Evolutionary conservation across 2,113 vertebrate genomes (phyloP).

Genomic region (Istiophorus platypterus): DNA sequence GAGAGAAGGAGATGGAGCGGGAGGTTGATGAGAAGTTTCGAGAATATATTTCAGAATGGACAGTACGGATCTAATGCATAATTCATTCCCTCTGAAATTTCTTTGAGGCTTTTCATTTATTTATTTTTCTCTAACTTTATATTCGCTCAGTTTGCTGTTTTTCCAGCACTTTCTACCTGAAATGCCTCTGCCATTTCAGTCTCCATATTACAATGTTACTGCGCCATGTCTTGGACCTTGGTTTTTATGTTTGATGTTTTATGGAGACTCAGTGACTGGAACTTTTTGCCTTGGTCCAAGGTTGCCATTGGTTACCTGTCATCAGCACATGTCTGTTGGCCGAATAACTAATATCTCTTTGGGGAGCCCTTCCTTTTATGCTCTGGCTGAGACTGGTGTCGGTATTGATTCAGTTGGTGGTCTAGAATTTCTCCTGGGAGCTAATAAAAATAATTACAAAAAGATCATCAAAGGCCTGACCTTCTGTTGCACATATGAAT

Average conservation of each 20-base stretch:
- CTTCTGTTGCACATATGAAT: slow-evolving; percentile 83
- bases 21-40: slow-evolving; percentile 37
- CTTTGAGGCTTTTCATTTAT: slow-evolving; percentile 36
- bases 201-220: slow-evolving; percentile 10
- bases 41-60: slow-evolving; percentile 50
- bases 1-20: slow-evolving; percentile 42
- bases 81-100: slow-evolving; percentile 52
- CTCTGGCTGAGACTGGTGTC: slow-evolving; percentile 71
- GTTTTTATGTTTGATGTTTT: slow-evolving; percentile 66
- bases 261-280: slow-evolving; percentile 55
- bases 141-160: slow-evolving; percentile 27
- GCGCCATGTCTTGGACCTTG: slow-evolving; percentile 23
- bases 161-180: slow-evolving; percentile 33
- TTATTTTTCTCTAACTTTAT: slow-evolving; percentile 21
- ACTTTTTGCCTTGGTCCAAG: slow-evolving; percentile 60
- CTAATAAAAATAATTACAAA: slow-evolving; percentile 87
- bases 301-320: slow-evolving; percentile 82
- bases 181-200: slow-evolving; percentile 10
- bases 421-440: slow-evolving; percentile 83
- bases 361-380: slow-evolving; percentile 82
- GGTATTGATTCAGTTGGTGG: slow-evolving; percentile 85
- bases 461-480: slow-evolving; percentile 85
- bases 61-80: slow-evolving; percentile 60
- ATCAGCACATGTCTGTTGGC: slow-evolving; percentile 71
- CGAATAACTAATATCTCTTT: slow-evolving; percentile 83